A percentile compares a stretch with the other conserved stretches of the same genome.
Evolutionary conservation across 2,113 vertebrate genomes (phyloP).

Genomic region (Astur gentilis): DNA sequence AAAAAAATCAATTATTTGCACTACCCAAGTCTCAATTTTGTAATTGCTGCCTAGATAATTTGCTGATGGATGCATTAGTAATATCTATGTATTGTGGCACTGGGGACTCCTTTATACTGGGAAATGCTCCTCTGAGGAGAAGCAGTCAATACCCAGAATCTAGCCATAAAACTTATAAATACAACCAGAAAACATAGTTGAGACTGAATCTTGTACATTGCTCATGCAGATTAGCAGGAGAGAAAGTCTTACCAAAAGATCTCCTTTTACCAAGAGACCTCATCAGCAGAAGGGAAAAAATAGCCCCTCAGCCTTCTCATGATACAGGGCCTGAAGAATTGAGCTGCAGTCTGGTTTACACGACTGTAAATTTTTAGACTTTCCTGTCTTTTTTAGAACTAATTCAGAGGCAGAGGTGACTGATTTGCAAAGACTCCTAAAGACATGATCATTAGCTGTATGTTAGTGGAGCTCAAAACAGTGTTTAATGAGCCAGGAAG

Average conservation of each 20-base stretch:
- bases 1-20: background rate
- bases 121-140: background rate
- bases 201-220: background rate
- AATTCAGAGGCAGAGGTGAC: background rate
- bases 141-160: background rate
- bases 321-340: background rate
- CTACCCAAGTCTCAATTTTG: background rate
- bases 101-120: background rate
- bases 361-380: background rate
- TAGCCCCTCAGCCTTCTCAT: background rate
- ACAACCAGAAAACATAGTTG: background rate
- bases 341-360: background rate
- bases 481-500: constrained; percentile 16
- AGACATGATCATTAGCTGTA: background rate
- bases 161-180: background rate
- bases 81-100: background rate
- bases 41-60: constrained; percentile 4
- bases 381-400: background rate
- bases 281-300: background rate
- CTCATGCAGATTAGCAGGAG: background rate
- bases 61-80: background rate
- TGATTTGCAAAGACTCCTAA: constrained; percentile 17
- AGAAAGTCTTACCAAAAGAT: background rate
- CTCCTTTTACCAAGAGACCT: background rate
- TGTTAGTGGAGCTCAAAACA: constrained; percentile 23